Evolutionary conservation across 2,113 vertebrate genomes (phyloP).

Genomic region (Pelodiscus sinensis): DNA sequence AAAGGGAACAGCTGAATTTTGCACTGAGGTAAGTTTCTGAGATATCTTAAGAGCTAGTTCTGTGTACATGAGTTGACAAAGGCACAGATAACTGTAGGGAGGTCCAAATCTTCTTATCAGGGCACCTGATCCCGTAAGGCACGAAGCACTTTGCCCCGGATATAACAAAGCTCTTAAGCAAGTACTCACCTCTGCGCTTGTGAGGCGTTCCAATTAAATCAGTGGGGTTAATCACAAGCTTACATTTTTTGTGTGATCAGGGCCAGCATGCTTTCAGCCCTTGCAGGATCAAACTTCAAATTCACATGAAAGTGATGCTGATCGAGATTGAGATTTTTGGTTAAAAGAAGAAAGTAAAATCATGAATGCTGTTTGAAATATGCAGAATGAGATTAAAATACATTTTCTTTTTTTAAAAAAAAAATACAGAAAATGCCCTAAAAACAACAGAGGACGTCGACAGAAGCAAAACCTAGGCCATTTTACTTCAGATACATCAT

Average conservation of each 20-base stretch:
- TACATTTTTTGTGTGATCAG: neutral
- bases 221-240: neutral
- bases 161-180: neutral
- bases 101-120: neutral
- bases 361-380: neutral
- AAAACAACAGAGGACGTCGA: slow-evolving; percentile 93
- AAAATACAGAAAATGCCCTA: slow-evolving; percentile 91
- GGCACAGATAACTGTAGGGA: neutral
- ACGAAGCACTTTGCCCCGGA: neutral
- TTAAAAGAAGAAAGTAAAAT: neutral
- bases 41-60: neutral
- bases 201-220: neutral
- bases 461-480: slow-evolving; percentile 97
- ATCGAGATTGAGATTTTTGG: neutral
- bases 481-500: slow-evolving; percentile 95
- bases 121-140: neutral
- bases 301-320: neutral
- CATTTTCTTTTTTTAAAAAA: slow-evolving; percentile 22
- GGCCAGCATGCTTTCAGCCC: neutral
- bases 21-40: neutral
- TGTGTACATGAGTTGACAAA: neutral
- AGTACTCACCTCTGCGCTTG: neutral
- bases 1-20: neutral
- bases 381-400: slow-evolving; percentile 12
- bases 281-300: neutral